These are phyloP conservation scores for Julus scanicus DNA, from an alignment of 2,888 invertebrate genomes.

Conservation along the genomic window DNA sequence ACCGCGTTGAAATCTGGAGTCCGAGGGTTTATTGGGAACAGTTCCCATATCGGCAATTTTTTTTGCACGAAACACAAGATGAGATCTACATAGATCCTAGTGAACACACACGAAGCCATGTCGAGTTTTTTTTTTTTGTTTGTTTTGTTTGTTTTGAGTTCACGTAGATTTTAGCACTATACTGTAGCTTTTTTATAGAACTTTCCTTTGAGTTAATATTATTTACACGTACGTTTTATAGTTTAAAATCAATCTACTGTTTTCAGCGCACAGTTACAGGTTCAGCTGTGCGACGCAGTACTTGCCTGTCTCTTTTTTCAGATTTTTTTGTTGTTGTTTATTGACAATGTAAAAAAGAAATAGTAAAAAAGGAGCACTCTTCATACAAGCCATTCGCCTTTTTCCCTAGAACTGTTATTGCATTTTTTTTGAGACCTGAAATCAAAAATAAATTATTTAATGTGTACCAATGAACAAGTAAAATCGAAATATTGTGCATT, in stretches of 20 bases:
- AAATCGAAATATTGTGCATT: too few relatives aligned
- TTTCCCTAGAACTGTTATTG: conserved; percentile 57
- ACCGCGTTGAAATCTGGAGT: background rate
- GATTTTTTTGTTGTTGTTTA: conserved; percentile 22
- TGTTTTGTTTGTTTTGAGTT: background rate
- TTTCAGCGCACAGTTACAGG: background rate
- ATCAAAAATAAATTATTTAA: conserved; percentile 46
- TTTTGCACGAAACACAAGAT: background rate
- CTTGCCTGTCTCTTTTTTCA: background rate
- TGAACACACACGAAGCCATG: conserved; percentile 12
- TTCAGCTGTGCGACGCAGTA: background rate
- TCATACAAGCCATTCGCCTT: conserved; percentile 59
- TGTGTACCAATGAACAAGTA: background rate
- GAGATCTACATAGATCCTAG: background rate
- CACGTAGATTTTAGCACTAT: background rate
- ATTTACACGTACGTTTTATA: background rate
- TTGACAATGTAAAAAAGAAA: conserved; percentile 43
- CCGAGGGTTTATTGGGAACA: background rate
- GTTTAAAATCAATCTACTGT: conserved; percentile 14
- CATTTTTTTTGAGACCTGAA: conserved; percentile 56
- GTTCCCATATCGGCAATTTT: background rate
- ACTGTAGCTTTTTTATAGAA: background rate
- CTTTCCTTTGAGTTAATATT: background rate
- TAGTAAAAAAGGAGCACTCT: conserved; percentile 49
- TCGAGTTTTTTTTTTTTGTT: too few relatives aligned